Percentiles rank a stretch among this genome's conserved stretches.
phyloP scores from a whole-genome alignment of 2,888 invertebrate species.

The Acanthosoma haemorrhoidale region DNA sequence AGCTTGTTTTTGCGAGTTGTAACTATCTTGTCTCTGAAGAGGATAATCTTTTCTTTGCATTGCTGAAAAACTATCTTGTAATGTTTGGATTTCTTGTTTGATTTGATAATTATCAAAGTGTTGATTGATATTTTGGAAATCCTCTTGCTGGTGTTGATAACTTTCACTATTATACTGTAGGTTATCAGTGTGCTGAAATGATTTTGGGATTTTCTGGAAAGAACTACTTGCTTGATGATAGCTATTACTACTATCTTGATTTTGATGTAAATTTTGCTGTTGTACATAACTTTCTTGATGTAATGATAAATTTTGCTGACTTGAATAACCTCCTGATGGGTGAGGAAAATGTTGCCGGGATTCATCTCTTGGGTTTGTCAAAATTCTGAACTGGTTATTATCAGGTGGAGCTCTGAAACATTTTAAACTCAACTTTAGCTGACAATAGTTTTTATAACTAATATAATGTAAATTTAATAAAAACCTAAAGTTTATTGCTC shows the following conservation, averaged over 20 bases:
- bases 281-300: constrained; percentile 2
- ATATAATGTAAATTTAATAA: no score
- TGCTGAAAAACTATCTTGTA: constrained; percentile 24
- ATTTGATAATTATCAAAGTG: constrained; percentile 30
- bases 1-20: constrained; percentile 31
- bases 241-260: constrained; percentile 7
- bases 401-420: constrained; percentile 27
- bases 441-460: no score
- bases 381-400: constrained; percentile 19
- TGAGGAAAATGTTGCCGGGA: neutral
- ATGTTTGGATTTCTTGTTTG: constrained; percentile 30
- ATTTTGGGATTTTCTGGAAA: constrained; percentile 9
- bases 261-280: constrained; percentile 12
- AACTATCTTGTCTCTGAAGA: constrained; percentile 36
- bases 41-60: constrained; percentile 33
- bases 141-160: constrained; percentile 25
- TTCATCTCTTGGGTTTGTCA: constrained; percentile 15
- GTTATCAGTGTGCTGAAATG: constrained; percentile 16
- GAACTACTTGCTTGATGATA: constrained; percentile 15
- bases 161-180: constrained; percentile 31
- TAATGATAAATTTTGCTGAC: constrained; percentile 3
- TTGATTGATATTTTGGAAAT: constrained; percentile 20
- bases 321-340: neutral
- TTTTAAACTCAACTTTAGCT: no score
- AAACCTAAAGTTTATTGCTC: no score